Conservation (phyloP, 2,113 vertebrate species). For the Pampusana beccarii region DNA sequence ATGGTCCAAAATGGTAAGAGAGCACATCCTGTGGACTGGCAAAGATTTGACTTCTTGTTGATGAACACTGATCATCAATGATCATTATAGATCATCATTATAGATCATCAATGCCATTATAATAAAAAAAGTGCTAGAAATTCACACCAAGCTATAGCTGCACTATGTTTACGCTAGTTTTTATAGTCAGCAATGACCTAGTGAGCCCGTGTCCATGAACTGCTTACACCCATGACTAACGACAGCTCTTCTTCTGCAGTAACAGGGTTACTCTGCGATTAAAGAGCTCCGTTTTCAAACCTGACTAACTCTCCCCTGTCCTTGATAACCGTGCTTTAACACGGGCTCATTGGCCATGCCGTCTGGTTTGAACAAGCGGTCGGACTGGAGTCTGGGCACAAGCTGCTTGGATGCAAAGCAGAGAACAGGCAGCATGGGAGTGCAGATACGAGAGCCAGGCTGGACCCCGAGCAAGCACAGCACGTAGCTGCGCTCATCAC, state of each 20-base stretch:
- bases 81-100: no score
- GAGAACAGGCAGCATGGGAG: no score
- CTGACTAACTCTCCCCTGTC: not conserved
- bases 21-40: not conserved
- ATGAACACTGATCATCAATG: no score
- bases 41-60: not conserved
- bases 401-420: no score
- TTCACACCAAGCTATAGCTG: not conserved
- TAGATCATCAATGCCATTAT: no score
- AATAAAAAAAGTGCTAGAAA: not conserved
- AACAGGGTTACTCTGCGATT: not conserved
- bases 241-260: not conserved
- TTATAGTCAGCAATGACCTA: not conserved
- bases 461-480: no score
- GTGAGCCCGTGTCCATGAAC: not conserved
- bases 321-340: not conserved
- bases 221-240: not conserved
- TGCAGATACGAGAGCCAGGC: no score
- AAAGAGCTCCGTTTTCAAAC: not conserved
- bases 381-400: not conserved
- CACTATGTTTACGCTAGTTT: not conserved
- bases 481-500: not conserved
- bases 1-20: not conserved
- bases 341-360: accelerated
- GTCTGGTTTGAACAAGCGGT: not conserved